Evolutionary conservation across 2,888 invertebrate genomes (phyloP).

Genomic region (Antheraea yamamai): DNA sequence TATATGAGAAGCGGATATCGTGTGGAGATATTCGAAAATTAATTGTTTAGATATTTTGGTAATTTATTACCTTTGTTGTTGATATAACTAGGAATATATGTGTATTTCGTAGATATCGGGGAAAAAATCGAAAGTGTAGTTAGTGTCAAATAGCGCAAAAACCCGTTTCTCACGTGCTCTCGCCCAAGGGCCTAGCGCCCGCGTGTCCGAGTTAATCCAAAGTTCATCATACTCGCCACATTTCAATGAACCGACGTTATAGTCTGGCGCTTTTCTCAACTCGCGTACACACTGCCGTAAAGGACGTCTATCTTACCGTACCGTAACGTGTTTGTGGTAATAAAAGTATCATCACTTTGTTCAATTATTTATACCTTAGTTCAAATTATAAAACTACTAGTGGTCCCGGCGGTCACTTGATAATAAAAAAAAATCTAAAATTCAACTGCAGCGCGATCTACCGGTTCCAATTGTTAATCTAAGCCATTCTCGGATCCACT

Average conservation of each 20-base stretch:
- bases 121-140: slow-evolving; percentile 25
- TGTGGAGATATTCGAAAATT: no score
- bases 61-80: background rate
- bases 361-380: no score
- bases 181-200: slow-evolving; percentile 35
- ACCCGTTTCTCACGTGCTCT: slow-evolving; percentile 57
- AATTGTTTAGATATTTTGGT: no score
- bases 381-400: no score
- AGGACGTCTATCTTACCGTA: background rate
- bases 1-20: background rate
- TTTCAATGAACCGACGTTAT: slow-evolving; percentile 61
- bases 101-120: background rate
- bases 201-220: slow-evolving; percentile 50
- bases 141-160: slow-evolving; percentile 49
- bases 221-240: slow-evolving; percentile 62
- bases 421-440: no score
- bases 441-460: no score
- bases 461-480: no score
- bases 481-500: no score
- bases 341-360: no score
- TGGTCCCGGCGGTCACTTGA: no score
- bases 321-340: background rate
- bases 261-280: slow-evolving; percentile 15
- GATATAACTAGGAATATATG: background rate
- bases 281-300: slow-evolving; percentile 11